Percentiles rank a stretch among this genome's conserved stretches.
Conservation (phyloP, 37 sponge, comb jelly and placozoan species). For the Cladorhizidae sp. region DNA sequence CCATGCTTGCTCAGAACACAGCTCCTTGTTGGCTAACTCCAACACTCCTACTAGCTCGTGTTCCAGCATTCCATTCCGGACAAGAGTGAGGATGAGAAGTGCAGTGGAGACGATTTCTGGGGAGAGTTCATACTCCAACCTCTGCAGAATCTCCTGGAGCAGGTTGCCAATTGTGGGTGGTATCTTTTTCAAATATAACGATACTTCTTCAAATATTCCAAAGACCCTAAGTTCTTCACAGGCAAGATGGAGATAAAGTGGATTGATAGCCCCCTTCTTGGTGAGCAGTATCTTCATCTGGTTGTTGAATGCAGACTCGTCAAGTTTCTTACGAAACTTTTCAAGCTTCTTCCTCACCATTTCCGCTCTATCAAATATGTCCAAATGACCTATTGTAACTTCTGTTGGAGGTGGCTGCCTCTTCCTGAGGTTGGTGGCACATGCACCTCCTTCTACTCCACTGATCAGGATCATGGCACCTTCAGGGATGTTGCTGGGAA, state of each 20-base stretch:
- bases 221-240: constrained; percentile 95
- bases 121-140: constrained; percentile 85
- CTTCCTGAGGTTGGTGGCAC: constrained; percentile 33
- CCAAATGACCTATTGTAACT: constrained; percentile 69
- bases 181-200: constrained; percentile 59
- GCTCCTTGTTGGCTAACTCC: constrained; percentile 13
- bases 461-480: constrained; percentile 71
- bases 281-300: constrained; percentile 95
- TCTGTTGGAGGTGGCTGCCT: constrained; percentile 46
- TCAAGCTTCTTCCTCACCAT: constrained; percentile 80
- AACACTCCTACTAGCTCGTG: constrained; percentile 63
- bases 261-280: constrained; percentile 93
- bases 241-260: constrained; percentile 91
- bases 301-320: constrained; percentile 96
- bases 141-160: constrained; percentile 80
- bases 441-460: constrained; percentile 54
- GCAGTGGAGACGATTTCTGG: constrained; percentile 54
- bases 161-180: constrained; percentile 67
- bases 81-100: constrained; percentile 67
- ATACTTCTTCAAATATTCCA: constrained; percentile 90
- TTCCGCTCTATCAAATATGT: constrained; percentile 89
- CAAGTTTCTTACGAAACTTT: constrained; percentile 87
- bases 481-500: constrained; percentile 67
- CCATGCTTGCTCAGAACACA: not conserved
- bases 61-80: constrained; percentile 78